A percentile compares a stretch with the other conserved stretches of the same genome.
These are phyloP conservation scores for Morus bassanus DNA, from an alignment of 2,797 vertebrate species.

Conservation along the genomic window DNA sequence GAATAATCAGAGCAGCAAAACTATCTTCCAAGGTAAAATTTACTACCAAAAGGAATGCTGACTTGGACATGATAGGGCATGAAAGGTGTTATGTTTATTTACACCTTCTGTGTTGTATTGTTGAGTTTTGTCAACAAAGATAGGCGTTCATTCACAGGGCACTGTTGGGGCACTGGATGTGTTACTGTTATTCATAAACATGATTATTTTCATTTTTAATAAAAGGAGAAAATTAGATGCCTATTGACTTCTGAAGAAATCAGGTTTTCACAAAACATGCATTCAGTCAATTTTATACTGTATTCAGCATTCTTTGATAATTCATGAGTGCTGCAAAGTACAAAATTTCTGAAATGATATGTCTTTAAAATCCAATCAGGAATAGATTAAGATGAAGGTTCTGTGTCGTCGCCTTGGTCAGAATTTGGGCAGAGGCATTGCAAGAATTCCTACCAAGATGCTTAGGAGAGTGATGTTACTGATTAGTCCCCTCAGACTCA, in stretches of 20 bases:
- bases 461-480: not conserved
- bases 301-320: not conserved
- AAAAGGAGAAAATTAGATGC: not conserved
- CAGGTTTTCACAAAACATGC: not conserved
- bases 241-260: not conserved
- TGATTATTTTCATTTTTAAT: not conserved
- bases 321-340: not conserved
- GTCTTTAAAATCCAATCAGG: not conserved
- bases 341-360: not conserved
- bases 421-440: not conserved
- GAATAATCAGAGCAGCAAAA: not conserved
- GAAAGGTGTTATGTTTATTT: conserved; percentile 37
- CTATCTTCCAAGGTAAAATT: not conserved
- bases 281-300: not conserved
- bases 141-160: conserved; percentile 32
- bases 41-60: not conserved
- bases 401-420: not conserved
- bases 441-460: not conserved
- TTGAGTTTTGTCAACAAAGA: not conserved
- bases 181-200: not conserved
- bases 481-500: not conserved
- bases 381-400: not conserved
- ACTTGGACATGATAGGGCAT: not conserved
- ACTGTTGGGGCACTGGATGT: not conserved
- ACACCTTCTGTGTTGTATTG: not conserved